These are phyloP conservation scores for Gisinianus flammeolus DNA, from an alignment of 2,888 invertebrate species.

Conservation along the genomic window DNA sequence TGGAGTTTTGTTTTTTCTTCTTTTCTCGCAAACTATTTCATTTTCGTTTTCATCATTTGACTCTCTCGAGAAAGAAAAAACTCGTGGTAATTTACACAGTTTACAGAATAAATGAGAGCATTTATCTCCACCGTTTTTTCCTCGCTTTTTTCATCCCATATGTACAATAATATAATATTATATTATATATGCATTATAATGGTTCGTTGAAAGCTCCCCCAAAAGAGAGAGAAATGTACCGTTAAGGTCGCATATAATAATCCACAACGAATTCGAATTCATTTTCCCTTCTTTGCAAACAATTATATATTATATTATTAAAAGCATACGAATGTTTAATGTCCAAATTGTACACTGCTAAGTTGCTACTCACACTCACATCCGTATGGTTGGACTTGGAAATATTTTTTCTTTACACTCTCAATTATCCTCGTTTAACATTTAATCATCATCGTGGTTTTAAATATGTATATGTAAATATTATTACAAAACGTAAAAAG, in stretches of 20 bases:
- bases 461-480: background rate
- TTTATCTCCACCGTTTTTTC: background rate
- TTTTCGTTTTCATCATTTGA: background rate
- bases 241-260: background rate
- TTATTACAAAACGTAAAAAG: background rate
- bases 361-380: too few species aligned
- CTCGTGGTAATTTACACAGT: constrained; percentile 13
- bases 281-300: background rate
- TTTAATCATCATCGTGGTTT: background rate
- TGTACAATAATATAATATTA: too few species aligned
- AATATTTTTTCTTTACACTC: too few species aligned
- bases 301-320: background rate
- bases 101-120: background rate
- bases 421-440: background rate
- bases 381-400: too few species aligned
- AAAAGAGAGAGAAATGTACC: background rate
- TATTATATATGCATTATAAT: too few species aligned
- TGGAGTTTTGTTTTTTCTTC: background rate
- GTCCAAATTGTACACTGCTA: too few species aligned
- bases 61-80: background rate
- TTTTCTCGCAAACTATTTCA: background rate
- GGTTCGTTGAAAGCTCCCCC: too few species aligned
- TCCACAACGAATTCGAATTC: background rate
- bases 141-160: background rate
- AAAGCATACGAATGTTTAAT: background rate